Evolutionary conservation across 23 tunicate genomes (phyloP), one percentile per base, ranked within the genome.

Genomic region (Botrylloides violaceus): DNA sequence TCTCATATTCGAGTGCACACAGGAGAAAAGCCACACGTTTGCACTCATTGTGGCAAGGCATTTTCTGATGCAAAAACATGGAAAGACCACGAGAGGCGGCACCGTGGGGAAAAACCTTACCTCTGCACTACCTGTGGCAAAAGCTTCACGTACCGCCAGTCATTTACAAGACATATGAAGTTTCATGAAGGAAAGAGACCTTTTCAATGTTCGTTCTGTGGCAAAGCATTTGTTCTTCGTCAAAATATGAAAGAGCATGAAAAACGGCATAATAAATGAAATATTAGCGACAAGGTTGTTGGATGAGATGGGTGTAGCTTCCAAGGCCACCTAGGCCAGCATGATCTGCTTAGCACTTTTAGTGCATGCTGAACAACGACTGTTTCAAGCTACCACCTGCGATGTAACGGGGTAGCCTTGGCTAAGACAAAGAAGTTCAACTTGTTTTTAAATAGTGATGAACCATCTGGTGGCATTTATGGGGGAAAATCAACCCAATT

Each of bases 141-240:
- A 70, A 73, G 77, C 34, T 90, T 90, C 70, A 71, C 88, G 36
- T 77, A 29, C 73, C 78, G 97, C 39, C 97, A 90, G 55, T 90
- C 97, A 0, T 71, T 90, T 27, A 84, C 81, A n/a, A 88, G 97
- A 1, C 97, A 90, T 59, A 90, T 90, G 97, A 90, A 90, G 57
- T 90, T 90, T 71, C 97, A 90, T 68, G 79, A 49, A 3, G 92
- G 92, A 2, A 70, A 77, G 39, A 61, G 89, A 31, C 90, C 91
- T 20, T 75, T 71, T 66, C 72, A 74, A 22, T 90, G 97, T 70
- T 56, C 77, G 9, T 43, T 79, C 3, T 90, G 97, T 65, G 76
- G 76, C 29, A 90, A 90, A 43, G 65, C 85, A 5, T 90, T 90
- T 56, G 97, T 90, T 4, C 79, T 90, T 3, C 47, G 64, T 38